Evolutionary conservation across 30 jellyfish, hydroid and myxozoan genomes (phyloP), one percentile per base, ranked within the genome.

Genomic region (Cassiopea andromeda): DNA sequence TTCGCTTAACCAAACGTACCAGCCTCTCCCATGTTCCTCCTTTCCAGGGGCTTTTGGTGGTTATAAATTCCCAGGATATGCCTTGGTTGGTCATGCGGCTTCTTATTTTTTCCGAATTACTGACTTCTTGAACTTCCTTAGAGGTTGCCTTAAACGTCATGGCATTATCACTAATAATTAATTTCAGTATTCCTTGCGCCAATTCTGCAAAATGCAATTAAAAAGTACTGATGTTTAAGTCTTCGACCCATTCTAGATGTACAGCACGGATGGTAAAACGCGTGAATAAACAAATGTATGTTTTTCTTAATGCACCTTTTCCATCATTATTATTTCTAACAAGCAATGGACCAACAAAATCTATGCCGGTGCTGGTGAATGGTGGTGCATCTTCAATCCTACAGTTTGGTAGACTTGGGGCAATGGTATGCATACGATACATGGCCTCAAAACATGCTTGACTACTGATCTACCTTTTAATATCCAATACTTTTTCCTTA

Each of bases 321-420:
- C 80, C 13, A 48, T 54, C 64, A 54, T 54, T 10, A 54, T 54
- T 54, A 54, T 54, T 54, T 54, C 64, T 54, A 54, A 84, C 75
- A 16, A 84, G 47, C 78, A 84, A 54, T 38, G 85, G 92, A n/a
- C 88, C 92, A 48, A 87, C 92, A 43, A 84, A 84, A 46, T 84
- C 92, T 6, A 84, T 49, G 2, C 92, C 92, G 57, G 76, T 71
- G 58, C 73, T 15, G 47, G 58, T 3, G 73, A 60, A 82, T 17
- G 88, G 88, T 44, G 81, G 82, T 19, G 68, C 82, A 82, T 58
- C 82, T 58, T 60, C 81, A 17, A 82, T 83, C 44, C 82, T 64
- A 58, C 66, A 4, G 12, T 66, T 44, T 38, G 90, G 90, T n/a
- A 79, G 77, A 44, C 44, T 48, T 76, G 85, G 85, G 58, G 68